Conservation (phyloP, 1,140 invertebrate genomes). For the Rhagoletis pomonella region DNA sequence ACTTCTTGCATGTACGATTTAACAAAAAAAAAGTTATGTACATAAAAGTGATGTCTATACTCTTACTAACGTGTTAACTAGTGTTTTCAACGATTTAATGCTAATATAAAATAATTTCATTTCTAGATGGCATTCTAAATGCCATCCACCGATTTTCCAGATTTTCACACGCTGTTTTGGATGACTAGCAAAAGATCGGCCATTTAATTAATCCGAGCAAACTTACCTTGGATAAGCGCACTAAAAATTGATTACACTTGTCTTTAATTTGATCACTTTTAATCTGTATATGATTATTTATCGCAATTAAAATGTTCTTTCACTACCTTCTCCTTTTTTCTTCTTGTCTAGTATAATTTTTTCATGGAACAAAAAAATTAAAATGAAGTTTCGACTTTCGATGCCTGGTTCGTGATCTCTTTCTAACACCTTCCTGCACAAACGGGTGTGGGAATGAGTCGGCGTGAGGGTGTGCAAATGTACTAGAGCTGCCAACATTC, state of each 20-base stretch:
- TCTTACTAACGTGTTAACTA: too few relatives aligned
- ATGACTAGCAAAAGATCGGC: not conserved
- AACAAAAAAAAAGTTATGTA: too few relatives aligned
- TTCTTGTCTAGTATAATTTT: constrained; percentile 42
- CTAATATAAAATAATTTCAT: too few relatives aligned
- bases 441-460: not conserved
- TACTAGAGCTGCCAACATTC: not conserved
- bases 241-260: constrained; percentile 46
- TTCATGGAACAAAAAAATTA: constrained; percentile 24
- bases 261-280: constrained; percentile 15
- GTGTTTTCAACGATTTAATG: too few relatives aligned
- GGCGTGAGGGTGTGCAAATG: not conserved
- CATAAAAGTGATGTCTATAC: too few relatives aligned
- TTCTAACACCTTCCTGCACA: not conserved
- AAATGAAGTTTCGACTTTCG: constrained; percentile 41
- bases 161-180: not conserved
- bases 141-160: not conserved
- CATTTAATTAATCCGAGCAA: not conserved
- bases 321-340: constrained; percentile 21
- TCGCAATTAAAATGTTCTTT: constrained; percentile 29
- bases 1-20: too few relatives aligned
- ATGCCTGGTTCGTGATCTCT: not conserved
- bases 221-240: constrained; percentile 27
- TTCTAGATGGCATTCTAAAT: not conserved
- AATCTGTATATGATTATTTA: too few relatives aligned